phyloP scores from a whole-genome alignment of 2,113 vertebrate genomes.

The Microcebus ravelobensis region DNA sequence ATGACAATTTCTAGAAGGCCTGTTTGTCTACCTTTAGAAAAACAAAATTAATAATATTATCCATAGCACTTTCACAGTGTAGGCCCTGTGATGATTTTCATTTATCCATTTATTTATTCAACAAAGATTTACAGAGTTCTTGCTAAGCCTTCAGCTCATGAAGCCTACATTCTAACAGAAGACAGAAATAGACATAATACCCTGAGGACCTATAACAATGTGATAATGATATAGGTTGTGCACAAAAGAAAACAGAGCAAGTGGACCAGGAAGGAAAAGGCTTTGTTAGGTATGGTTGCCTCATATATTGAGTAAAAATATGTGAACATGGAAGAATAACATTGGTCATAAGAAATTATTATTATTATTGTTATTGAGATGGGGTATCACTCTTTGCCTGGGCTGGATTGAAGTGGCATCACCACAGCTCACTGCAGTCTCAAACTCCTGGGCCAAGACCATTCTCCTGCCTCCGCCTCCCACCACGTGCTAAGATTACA shows the following conservation, averaged over 20 bases:
- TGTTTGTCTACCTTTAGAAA: not conserved
- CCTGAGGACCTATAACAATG: not conserved
- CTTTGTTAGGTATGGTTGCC: not conserved
- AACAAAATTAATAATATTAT: not conserved
- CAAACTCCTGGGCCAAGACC: too few relatives aligned
- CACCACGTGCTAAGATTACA: too few relatives aligned
- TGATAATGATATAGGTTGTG: accelerated
- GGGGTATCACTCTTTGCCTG: too few relatives aligned
- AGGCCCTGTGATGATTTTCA: not conserved
- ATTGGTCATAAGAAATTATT: not conserved
- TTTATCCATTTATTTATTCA: not conserved
- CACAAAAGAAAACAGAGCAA: not conserved
- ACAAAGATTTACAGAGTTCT: not conserved
- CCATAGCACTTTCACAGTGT: not conserved
- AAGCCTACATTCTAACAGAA: not conserved
- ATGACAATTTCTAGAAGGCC: not conserved
- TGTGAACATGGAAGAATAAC: not conserved
- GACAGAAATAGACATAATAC: not conserved
- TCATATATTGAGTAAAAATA: not conserved
- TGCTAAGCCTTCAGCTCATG: not conserved
- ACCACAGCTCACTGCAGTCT: too few relatives aligned
- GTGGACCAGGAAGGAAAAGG: not conserved
- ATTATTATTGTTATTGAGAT: too few relatives aligned
- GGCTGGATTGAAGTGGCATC: too few relatives aligned
- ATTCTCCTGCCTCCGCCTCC: too few relatives aligned